phyloP scores from a whole-genome alignment of 2,888 invertebrate genomes.

The Disparrhopalites patrizii region DNA sequence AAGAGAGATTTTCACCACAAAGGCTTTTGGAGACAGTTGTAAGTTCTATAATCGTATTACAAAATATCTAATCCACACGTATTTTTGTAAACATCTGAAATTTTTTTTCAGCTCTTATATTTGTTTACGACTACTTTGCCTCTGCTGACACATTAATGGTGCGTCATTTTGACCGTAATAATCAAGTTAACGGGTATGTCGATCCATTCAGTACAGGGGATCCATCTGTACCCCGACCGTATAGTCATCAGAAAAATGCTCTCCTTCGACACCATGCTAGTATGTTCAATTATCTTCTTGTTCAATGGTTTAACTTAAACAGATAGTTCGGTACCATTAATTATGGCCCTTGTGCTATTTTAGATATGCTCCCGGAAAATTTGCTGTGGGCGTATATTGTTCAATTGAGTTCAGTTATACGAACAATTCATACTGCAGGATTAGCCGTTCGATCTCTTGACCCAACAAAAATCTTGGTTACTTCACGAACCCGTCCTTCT shows the following conservation, averaged over 20 bases:
- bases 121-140: conserved; percentile 94
- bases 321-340: neutral
- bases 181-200: conserved; percentile 61
- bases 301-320: neutral
- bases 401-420: conserved; percentile 87
- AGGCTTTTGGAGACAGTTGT: conserved; percentile 95
- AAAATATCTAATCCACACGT: neutral
- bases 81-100: neutral
- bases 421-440: conserved; percentile 79
- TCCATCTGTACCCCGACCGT: conserved; percentile 72
- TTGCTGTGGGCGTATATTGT: conserved; percentile 94
- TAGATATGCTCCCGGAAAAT: conserved; percentile 75
- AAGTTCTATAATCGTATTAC: conserved; percentile 53
- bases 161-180: conserved; percentile 65
- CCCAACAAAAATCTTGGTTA: conserved; percentile 84
- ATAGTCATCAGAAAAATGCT: conserved; percentile 77
- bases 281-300: conserved; percentile 21
- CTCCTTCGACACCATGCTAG: conserved; percentile 65
- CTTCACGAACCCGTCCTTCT: conserved; percentile 61
- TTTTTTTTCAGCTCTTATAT: conserved; percentile 73
- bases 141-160: conserved; percentile 80
- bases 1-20: conserved; percentile 88
- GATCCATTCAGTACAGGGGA: conserved; percentile 76
- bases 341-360: conserved; percentile 47
- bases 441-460: conserved; percentile 80